phyloP scores from a whole-genome alignment of 2,888 invertebrate species.

The Ganaspis brasiliensis region DNA sequence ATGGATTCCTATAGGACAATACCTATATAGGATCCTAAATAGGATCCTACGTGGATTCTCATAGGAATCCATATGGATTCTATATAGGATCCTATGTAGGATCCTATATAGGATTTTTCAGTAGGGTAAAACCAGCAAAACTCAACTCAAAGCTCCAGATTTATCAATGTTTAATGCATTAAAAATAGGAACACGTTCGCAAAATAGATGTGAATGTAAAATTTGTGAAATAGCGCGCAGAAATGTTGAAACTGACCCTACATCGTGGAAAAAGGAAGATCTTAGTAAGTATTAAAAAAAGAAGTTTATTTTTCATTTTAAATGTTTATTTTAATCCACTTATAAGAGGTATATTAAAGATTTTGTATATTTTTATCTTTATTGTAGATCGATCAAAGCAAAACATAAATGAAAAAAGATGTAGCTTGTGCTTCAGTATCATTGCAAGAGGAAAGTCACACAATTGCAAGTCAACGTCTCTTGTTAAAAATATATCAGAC shows the following conservation, averaged over 20 bases:
- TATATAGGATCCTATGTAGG: too few species aligned
- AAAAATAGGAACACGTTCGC: background rate
- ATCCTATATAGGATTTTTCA: too few species aligned
- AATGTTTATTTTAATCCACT: background rate
- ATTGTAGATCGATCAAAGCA: background rate
- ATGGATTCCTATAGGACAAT: too few species aligned
- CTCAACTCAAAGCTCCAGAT: background rate
- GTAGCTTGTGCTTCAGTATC: conserved; percentile 36
- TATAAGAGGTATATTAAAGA: background rate
- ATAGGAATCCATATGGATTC: too few species aligned
- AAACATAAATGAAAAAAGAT: conserved; percentile 27
- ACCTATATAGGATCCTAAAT: too few species aligned
- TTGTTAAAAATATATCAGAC: conserved; percentile 34
- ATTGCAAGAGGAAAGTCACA: conserved; percentile 44
- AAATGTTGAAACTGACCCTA: conserved; percentile 32
- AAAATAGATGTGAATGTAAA: conserved; percentile 36
- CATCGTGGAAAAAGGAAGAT: conserved; percentile 42
- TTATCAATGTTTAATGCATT: background rate
- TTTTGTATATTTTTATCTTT: too few species aligned
- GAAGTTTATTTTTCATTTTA: conserved; percentile 30
- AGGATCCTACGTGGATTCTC: too few species aligned
- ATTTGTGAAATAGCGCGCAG: conserved; percentile 44
- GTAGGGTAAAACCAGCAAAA: background rate
- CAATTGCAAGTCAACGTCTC: conserved; percentile 28
- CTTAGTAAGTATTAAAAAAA: conserved; percentile 36